Conservation (phyloP, 2,888 invertebrate species). For the Acleris sparsana region DNA sequence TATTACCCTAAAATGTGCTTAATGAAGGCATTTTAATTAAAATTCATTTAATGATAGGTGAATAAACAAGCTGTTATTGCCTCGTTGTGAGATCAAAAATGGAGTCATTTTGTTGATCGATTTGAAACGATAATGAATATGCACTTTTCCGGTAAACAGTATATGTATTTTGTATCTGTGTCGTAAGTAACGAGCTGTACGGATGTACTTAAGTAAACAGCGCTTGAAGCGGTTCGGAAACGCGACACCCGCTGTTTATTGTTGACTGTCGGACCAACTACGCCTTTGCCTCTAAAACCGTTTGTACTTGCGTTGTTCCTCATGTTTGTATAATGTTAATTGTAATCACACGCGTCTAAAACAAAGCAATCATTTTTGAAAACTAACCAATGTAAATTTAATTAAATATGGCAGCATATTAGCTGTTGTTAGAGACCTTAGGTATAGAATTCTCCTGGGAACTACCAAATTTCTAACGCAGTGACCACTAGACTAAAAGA, state of each 20-base stretch:
- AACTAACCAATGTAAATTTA: neutral
- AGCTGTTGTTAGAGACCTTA: no score
- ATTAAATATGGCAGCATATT: no score
- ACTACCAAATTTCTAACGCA: no score
- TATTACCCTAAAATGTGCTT: conserved; percentile 5
- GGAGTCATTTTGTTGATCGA: no score
- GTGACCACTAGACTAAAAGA: neutral
- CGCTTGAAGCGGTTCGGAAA: conserved; percentile 16
- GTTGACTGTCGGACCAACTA: conserved; percentile 23
- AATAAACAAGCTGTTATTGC: no score
- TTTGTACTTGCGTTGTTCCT: conserved; percentile 8
- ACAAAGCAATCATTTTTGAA: neutral
- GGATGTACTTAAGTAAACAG: conserved; percentile 24
- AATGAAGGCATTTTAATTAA: conserved; percentile 12
- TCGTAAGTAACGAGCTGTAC: conserved; percentile 9
- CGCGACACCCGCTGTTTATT: conserved; percentile 25
- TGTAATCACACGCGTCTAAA: conserved; percentile 2
- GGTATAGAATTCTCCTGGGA: no score
- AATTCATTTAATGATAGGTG: neutral
- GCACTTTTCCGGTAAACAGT: no score
- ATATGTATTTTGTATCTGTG: neutral
- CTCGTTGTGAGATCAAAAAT: neutral
- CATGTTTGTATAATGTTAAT: conserved; percentile 10
- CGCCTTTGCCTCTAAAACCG: conserved; percentile 24
- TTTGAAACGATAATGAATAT: no score